Base-by-base conservation (phyloP, 2,113 vertebrate genomes). In the Nesoenas mayeri region DNA sequence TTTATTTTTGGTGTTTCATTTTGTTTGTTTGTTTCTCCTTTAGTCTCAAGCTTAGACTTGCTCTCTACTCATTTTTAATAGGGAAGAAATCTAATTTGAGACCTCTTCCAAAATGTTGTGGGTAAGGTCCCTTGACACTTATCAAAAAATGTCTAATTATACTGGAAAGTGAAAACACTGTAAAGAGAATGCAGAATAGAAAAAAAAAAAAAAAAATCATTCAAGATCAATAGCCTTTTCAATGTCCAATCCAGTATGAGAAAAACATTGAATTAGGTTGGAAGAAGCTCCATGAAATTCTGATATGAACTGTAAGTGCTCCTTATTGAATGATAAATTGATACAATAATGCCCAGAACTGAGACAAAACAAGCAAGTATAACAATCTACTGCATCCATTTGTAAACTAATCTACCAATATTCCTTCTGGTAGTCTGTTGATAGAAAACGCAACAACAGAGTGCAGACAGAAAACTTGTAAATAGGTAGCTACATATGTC, bases 211-310 rank as follows among this genome's bases (percentile, higher is more conserved):
- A 47, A 79, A 89, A 95, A 95, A 79, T 36, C 25, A 80, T 88
- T 94, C 25, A 50, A 67, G 62, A 90, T 93, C 88, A 92, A 95
- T 86, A 93, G 20, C 16, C 26, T 79, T 89, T 79, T 64, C 56
- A 79, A 84, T 88, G 29, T 75, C 60, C 91, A 94, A 84, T 89
- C 56, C 67, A 93, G 66, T 80, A 58, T 65, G 92, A 95, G 79
- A 67, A 96, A 53, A 92, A 21, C 67, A 96, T 21, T 89, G 79
- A 96, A 95, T 94, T 96, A 89, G 26, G 80, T 97, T 95, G 66
- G 62, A 96, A 92, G 72, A 88, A 94, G 85, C 42, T 85, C 69
- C 93, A 91, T 91, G 77, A 95, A 97, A 94, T 93, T 69, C 53
- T 86, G 10, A 18, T 83, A 72, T 91, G 71, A 96, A 96, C 78